Evolutionary conservation across 2,888 invertebrate species (phyloP).

Genomic region (Leucania comma): DNA sequence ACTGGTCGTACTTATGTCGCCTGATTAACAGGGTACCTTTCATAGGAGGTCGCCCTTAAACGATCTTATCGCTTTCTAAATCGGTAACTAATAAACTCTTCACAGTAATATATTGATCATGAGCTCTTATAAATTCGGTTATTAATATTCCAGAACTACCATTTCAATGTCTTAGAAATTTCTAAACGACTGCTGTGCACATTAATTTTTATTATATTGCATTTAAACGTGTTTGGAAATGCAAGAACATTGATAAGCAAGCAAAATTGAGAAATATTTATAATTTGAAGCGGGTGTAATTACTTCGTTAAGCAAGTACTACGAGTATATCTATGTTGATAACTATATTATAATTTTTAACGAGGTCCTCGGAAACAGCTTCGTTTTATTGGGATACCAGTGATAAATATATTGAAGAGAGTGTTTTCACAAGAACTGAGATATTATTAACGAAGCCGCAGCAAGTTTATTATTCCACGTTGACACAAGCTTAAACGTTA

Average conservation of each 20-base stretch:
- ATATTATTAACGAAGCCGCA: neutral
- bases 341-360: neutral
- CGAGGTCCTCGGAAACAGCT: neutral
- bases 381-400: neutral
- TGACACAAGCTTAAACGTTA: neutral
- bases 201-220: conserved; percentile 11
- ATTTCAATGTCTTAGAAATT: conserved; percentile 12
- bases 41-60: conserved; percentile 30
- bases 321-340: neutral
- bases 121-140: conserved; percentile 16
- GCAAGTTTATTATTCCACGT: neutral
- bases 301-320: neutral
- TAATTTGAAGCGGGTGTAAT: conserved; percentile 6
- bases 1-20: conserved; percentile 40
- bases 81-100: conserved; percentile 24
- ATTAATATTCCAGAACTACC: conserved; percentile 1
- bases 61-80: conserved; percentile 46
- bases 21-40: conserved; percentile 54
- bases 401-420: neutral
- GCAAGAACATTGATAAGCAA: conserved; percentile 15
- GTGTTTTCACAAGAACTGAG: neutral
- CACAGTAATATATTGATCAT: conserved; percentile 11
- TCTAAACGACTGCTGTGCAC: conserved; percentile 7
- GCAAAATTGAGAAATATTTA: conserved; percentile 15
- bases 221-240: conserved; percentile 23